phyloP scores from a whole-genome alignment of 2,113 vertebrate species.

The Brienomyrus longianalis region DNA sequence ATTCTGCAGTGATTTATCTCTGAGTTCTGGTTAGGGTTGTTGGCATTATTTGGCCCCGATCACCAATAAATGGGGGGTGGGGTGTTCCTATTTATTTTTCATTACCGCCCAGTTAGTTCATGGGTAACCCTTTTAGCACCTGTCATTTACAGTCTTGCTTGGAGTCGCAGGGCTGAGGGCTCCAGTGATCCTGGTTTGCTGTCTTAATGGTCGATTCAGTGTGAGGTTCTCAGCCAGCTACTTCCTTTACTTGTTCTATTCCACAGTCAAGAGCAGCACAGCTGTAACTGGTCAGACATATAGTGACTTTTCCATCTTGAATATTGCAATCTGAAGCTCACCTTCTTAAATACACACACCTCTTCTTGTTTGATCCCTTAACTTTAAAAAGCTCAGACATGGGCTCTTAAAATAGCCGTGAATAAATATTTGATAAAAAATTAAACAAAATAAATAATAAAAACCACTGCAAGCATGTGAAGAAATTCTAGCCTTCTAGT shows the following conservation, averaged over 20 bases:
- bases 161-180: neutral
- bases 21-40: neutral
- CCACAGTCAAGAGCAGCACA: neutral
- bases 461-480: neutral
- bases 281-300: neutral
- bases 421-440: neutral
- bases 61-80: neutral
- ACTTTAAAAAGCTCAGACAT: neutral
- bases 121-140: neutral
- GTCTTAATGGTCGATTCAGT: neutral
- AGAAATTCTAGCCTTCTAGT: neutral
- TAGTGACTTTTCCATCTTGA: neutral
- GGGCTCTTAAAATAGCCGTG: neutral
- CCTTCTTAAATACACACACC: neutral
- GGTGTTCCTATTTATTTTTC: neutral
- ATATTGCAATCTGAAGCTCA: neutral
- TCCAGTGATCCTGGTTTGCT: neutral
- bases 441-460: neutral
- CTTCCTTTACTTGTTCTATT: neutral
- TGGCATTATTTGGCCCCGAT: neutral
- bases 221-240: neutral
- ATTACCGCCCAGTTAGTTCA: neutral
- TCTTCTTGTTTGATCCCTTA: neutral
- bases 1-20: neutral
- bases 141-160: neutral